Base-by-base conservation (phyloP, 2,888 invertebrate species). In the Acronicta leporina region DNA sequence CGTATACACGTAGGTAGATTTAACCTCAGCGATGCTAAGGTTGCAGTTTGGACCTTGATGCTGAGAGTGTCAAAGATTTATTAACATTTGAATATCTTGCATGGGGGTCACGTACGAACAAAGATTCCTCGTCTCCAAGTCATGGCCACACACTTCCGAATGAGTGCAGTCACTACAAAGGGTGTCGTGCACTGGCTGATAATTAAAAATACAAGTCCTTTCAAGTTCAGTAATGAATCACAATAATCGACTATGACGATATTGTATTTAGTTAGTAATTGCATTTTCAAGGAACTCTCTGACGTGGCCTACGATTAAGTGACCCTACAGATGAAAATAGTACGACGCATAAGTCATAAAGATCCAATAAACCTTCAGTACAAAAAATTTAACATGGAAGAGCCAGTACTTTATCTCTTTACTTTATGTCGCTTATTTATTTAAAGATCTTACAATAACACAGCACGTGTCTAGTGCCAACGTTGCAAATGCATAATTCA, bases 401-500 rank as follows among this genome's bases (percentile, higher is more conserved):
- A 60, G 53, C 38, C 40, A 46, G 44, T 50, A 45, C 47, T 71
- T 57, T 56, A 75, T 63, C 38, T 63, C 56, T 64, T 46, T 58
- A 46, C 45, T 49, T n/a, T n/a, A n/a, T n/a, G 57, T 57, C 35
- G 16, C 38, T 47, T 60, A 60, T 58, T 45, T 68, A 64, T 67
- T 67, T n/a, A 60, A 62, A 66, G 56, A 66, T 56, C 43, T 43
- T 41, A 67, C 58, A 68, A 68, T 66, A 60, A 59, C 53, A 45
- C 30, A 65, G 48, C 79, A 79, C 74, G 73, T 73, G 77, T 58
- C 40, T 43, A 42, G 54, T 44, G 51, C 69, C 64, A 67, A 61
- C 44, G 54, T 72, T 68, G 58, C 56, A 68, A 73, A 70, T 69
- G 53, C 58, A 72, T 60, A 53, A 66, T 70, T 60, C 54, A 63